Percentiles rank a stretch among this genome's conserved stretches.
Conservation (phyloP, 2,888 invertebrate genomes). For the Protonemura montana region DNA sequence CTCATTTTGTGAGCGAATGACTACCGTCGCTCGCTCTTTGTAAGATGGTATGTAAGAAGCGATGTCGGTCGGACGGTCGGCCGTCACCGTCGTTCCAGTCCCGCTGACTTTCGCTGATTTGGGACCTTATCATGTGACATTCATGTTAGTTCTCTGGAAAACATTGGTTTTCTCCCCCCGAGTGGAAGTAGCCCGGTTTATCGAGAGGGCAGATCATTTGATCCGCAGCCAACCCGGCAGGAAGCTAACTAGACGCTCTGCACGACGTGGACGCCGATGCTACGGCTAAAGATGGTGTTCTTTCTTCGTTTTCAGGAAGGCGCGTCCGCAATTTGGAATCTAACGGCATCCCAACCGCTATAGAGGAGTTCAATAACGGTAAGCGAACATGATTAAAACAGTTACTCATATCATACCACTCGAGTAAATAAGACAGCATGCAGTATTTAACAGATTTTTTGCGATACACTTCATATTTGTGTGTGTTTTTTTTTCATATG, state of each 20-base stretch:
- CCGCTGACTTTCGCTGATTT: constrained; percentile 21
- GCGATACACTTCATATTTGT: background rate
- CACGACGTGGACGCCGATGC: constrained; percentile 2
- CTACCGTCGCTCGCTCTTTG: constrained; percentile 15
- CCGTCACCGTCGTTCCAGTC: background rate
- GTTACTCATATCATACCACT: background rate
- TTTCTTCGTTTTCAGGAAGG: constrained; percentile 45
- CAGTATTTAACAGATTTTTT: background rate
- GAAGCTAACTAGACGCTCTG: constrained; percentile 29
- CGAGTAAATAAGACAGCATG: background rate
- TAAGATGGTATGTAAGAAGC: constrained; percentile 2
- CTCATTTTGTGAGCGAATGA: constrained; percentile 34
- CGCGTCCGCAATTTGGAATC: constrained; percentile 47
- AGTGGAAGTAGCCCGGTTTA: constrained; percentile 21
- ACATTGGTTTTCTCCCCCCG: constrained; percentile 41
- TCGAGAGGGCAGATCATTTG: constrained; percentile 40
- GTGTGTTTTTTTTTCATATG: background rate
- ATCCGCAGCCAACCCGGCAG: constrained; percentile 38
- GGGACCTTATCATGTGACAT: constrained; percentile 38
- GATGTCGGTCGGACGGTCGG: background rate
- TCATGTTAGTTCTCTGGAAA: constrained; percentile 41
- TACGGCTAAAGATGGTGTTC: constrained; percentile 31
- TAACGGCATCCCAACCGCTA: constrained; percentile 44
- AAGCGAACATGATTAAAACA: constrained; percentile 27
- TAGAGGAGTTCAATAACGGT: constrained; percentile 48